phyloP scores from a whole-genome alignment of 2,113 vertebrate genomes.

The Leucopternis melanops region DNA sequence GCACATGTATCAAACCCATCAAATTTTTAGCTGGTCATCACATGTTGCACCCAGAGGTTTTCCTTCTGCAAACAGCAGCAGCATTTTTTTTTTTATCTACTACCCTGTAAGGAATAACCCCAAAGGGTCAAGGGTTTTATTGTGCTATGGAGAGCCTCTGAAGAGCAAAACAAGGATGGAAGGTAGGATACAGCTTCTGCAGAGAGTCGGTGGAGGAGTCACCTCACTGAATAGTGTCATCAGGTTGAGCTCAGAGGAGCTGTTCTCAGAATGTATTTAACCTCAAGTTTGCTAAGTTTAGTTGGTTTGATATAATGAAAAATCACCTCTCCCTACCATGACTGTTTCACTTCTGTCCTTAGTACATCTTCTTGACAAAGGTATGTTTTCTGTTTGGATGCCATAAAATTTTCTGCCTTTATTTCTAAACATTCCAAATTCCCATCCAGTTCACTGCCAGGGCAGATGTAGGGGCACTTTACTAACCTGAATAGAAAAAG shows the following conservation, averaged over 20 bases:
- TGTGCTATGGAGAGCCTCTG: background rate
- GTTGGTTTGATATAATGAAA: background rate
- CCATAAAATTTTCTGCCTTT: background rate
- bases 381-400: background rate
- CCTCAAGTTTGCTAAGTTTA: background rate
- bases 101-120: background rate
- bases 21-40: background rate
- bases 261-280: background rate
- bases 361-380: background rate
- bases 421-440: background rate
- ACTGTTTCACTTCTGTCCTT: background rate
- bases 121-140: background rate
- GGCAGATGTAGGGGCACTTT: background rate
- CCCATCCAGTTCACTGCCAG: background rate
- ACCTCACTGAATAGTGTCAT: background rate
- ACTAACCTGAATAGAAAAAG: background rate
- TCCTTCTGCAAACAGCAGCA: background rate
- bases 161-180: background rate
- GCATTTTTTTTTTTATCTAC: background rate
- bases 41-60: background rate
- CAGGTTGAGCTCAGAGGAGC: background rate
- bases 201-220: background rate
- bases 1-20: background rate
- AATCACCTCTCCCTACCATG: background rate
- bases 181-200: background rate